Percentiles rank a stretch among this genome's conserved stretches.
phyloP scores from a whole-genome alignment of 1,140 invertebrate species.

The Plectrocnemia conspersa region DNA sequence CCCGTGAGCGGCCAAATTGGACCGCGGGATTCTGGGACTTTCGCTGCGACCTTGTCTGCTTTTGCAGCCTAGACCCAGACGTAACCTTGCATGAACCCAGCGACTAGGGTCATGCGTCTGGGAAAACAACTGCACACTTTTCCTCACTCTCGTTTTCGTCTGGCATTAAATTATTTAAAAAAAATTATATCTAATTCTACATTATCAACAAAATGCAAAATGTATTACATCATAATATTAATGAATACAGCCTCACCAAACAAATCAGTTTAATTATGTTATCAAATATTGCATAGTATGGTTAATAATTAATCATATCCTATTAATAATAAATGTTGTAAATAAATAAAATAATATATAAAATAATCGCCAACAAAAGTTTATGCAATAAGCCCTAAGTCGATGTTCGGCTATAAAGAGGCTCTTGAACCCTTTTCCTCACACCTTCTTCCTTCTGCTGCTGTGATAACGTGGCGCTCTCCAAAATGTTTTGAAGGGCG shows the following conservation, averaged over 20 bases:
- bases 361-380: background rate
- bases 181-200: too few species aligned
- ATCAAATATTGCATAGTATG: too few species aligned
- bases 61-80: slow-evolving; percentile 20
- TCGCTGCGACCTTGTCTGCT: slow-evolving; percentile 18
- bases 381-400: slow-evolving; percentile 6
- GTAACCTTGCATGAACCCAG: slow-evolving; percentile 17
- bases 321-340: too few species aligned
- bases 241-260: too few species aligned
- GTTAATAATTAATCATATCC: too few species aligned
- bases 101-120: slow-evolving; percentile 6
- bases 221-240: too few species aligned
- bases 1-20: slow-evolving; percentile 22
- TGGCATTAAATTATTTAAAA: too few species aligned
- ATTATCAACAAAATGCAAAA: too few species aligned
- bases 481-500: slow-evolving; percentile 14
- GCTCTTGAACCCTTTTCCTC: slow-evolving; percentile 8
- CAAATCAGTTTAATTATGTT: too few species aligned
- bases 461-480: slow-evolving; percentile 8
- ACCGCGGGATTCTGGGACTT: slow-evolving; percentile 14
- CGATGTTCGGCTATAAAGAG: background rate
- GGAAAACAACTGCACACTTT: slow-evolving; percentile 12
- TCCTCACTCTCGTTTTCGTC: slow-evolving; percentile 3
- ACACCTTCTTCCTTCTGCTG: slow-evolving; percentile 10
- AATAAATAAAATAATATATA: too few species aligned